These are phyloP conservation scores for Leucoma salicis DNA, from an alignment of 2,888 invertebrate species.

Conservation along the genomic window DNA sequence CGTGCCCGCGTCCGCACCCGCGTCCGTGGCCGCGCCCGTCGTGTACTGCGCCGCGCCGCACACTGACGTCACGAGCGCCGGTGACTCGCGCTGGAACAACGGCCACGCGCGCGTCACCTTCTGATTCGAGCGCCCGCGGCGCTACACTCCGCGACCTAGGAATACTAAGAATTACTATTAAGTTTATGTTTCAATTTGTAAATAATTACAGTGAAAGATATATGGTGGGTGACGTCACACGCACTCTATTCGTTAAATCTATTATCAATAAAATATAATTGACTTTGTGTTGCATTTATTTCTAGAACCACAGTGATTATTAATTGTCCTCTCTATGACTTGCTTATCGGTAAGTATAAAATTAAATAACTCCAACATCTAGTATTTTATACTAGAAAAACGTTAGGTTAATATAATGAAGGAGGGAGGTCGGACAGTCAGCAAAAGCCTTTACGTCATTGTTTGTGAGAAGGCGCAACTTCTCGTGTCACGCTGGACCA, in stretches of 20 bases:
- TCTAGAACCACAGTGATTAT: too few relatives aligned
- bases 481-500: too few relatives aligned
- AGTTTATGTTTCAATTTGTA: slow-evolving; percentile 7
- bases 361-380: too few relatives aligned
- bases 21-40: slow-evolving; percentile 47
- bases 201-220: slow-evolving; percentile 6
- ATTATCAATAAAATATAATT: slow-evolving; percentile 6
- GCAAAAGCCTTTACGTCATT: too few relatives aligned
- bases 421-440: too few relatives aligned
- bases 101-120: slow-evolving; percentile 49
- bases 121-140: slow-evolving; percentile 34
- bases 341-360: too few relatives aligned
- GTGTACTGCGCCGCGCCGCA: slow-evolving; percentile 63
- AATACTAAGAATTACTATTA: background rate
- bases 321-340: too few relatives aligned
- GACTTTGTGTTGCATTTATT: too few relatives aligned
- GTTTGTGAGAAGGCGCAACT: too few relatives aligned
- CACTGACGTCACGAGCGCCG: slow-evolving; percentile 37
- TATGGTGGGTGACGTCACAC: background rate
- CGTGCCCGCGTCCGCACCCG: slow-evolving; percentile 56
- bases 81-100: slow-evolving; percentile 47
- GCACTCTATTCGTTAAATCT: slow-evolving; percentile 1
- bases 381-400: too few relatives aligned
- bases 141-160: slow-evolving; percentile 4
- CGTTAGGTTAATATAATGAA: too few relatives aligned